Evolutionary conservation across 1,140 invertebrate genomes (phyloP).

Genomic region (Drosophila simulans): DNA sequence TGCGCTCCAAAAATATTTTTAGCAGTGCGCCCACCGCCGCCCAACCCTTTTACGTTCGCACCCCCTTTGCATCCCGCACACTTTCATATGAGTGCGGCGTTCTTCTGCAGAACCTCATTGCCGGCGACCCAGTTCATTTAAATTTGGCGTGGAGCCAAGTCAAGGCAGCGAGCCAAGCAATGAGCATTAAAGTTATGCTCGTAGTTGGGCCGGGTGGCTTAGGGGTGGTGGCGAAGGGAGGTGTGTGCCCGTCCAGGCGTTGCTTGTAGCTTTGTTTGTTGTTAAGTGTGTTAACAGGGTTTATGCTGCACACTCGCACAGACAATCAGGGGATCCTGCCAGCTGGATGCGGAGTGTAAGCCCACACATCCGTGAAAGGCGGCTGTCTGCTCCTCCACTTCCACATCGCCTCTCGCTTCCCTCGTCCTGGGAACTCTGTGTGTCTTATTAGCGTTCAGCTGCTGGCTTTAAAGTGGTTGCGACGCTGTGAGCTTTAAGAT

Average conservation of each 20-base stretch:
- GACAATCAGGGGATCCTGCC: conserved; percentile 18
- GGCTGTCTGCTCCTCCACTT: conserved; percentile 24
- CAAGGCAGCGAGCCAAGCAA: conserved; percentile 54
- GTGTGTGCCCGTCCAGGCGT: conserved; percentile 45
- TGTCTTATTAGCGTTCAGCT: conserved; percentile 69
- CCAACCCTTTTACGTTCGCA: conserved; percentile 5
- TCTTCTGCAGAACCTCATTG: conserved; percentile 40
- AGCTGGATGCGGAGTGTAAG: conserved; percentile 5
- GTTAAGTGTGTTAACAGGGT: conserved; percentile 81
- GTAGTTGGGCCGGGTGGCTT: conserved; percentile 46
- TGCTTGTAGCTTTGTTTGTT: conserved; percentile 73
- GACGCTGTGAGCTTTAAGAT: conserved; percentile 56
- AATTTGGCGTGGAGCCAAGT: conserved; percentile 72
- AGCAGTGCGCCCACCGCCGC: no score
- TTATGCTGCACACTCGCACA: conserved; percentile 64
- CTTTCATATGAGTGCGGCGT: conserved; percentile 27
- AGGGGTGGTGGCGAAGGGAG: background rate
- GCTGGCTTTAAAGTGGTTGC: conserved; percentile 43
- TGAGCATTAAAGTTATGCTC: conserved; percentile 78
- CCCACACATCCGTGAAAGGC: conserved; percentile 18
- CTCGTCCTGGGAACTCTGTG: conserved; percentile 12
- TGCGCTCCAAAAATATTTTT: no score
- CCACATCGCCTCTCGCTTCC: background rate
- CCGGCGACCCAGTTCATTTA: conserved; percentile 72
- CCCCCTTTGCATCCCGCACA: conserved; percentile 1